A percentile compares a stretch with the other conserved stretches of the same genome.
Conservation (phyloP, 2,888 invertebrate genomes). For the Oscheius sp. region DNA sequence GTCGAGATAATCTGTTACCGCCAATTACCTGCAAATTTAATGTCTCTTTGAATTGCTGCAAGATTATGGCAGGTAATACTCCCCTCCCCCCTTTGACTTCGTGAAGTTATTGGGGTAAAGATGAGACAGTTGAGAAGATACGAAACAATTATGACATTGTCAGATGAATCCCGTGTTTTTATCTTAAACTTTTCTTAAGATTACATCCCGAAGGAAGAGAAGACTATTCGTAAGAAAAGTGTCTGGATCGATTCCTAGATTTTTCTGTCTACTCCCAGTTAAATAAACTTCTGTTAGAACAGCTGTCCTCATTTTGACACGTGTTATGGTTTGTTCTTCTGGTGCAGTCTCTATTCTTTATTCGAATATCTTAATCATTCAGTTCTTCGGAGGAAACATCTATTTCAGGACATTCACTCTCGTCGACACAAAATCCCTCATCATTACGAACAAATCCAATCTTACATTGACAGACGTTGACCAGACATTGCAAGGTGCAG, state of each 20-base stretch:
- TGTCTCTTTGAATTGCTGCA: no score
- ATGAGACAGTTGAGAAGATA: neutral
- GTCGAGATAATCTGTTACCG: no score
- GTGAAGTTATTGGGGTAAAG: no score
- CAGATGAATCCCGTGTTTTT: no score
- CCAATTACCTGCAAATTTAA: no score
- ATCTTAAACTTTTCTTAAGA: no score
- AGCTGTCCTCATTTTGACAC: neutral
- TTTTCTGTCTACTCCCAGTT: neutral
- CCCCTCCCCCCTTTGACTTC: no score
- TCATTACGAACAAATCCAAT: conserved; percentile 6
- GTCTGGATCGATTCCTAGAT: neutral
- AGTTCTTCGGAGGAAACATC: neutral
- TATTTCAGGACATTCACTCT: neutral
- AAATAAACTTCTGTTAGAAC: neutral
- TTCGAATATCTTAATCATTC: neutral
- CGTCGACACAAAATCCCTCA: neutral
- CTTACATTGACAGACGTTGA: conserved; percentile 18
- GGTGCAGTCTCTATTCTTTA: no score
- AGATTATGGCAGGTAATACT: no score
- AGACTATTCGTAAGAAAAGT: no score
- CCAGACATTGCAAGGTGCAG: conserved; percentile 9
- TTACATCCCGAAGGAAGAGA: no score
- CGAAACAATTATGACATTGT: no score
- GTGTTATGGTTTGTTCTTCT: neutral